These are phyloP conservation scores for Silurus lanzhouensis DNA, from an alignment of 2,797 vertebrate species.

Conservation along the genomic window DNA sequence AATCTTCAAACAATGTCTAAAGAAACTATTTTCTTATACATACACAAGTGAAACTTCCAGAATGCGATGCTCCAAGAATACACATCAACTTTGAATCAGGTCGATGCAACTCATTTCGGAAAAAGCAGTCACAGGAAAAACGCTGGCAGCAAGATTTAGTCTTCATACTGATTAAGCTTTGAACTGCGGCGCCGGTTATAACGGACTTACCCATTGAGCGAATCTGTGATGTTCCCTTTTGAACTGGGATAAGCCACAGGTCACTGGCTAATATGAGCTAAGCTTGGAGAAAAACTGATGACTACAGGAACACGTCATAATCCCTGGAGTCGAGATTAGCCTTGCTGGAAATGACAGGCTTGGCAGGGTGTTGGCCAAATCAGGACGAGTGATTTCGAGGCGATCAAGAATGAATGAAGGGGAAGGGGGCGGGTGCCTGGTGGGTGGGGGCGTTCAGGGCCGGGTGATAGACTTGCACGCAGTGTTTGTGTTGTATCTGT, in stretches of 20 bases:
- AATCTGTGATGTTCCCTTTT: conserved; percentile 74
- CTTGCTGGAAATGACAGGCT: conserved; percentile 70
- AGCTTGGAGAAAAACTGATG: conserved; percentile 75
- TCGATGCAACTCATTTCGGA: conserved; percentile 36
- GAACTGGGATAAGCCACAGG: conserved; percentile 74
- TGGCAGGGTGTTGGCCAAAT: conserved; percentile 60
- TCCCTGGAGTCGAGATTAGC: conserved; percentile 75
- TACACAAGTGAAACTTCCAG: neutral
- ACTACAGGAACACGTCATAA: conserved; percentile 76
- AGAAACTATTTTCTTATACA: too few species aligned
- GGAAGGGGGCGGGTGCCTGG: too few species aligned
- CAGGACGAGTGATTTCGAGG: conserved; percentile 55
- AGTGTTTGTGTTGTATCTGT: neutral
- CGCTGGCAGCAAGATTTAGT: conserved; percentile 57
- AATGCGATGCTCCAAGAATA: neutral
- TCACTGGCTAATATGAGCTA: conserved; percentile 77
- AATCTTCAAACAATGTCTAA: too few species aligned
- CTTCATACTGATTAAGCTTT: conserved; percentile 63
- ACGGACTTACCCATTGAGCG: conserved; percentile 64
- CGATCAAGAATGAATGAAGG: conserved; percentile 43
- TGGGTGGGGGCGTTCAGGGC: conserved; percentile 14
- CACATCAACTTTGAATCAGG: conserved; percentile 1
- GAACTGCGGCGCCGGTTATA: conserved; percentile 59
- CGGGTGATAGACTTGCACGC: conserved; percentile 19
- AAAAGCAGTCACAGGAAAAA: conserved; percentile 53